phyloP scores from a whole-genome alignment of 2,113 vertebrate species.

The Heloderma charlesbogerti region DNA sequence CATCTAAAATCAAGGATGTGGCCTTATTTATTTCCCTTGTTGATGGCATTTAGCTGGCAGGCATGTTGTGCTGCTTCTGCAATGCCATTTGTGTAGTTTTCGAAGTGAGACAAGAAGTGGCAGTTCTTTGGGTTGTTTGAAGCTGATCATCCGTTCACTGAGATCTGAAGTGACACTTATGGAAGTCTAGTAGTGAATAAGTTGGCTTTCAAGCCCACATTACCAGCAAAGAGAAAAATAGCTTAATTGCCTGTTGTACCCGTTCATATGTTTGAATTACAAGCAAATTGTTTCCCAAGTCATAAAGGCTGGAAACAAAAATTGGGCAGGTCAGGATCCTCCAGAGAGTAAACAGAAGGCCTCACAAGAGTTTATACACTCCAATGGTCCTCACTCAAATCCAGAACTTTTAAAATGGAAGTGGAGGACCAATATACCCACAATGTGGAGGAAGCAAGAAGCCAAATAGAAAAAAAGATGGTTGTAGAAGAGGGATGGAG shows the following conservation, averaged over 20 bases:
- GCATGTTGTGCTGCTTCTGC: neutral
- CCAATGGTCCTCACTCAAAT: neutral
- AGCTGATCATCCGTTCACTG: neutral
- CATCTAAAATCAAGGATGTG: neutral
- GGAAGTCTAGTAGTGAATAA: neutral
- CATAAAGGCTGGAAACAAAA: neutral
- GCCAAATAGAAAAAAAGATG: neutral
- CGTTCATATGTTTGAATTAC: neutral
- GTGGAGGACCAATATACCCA: neutral
- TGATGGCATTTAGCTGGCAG: slow-evolving; percentile 4
- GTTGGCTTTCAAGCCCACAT: neutral
- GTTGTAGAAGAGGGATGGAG: too few species aligned
- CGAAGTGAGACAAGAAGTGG: slow-evolving; percentile 5
- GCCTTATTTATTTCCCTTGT: neutral
- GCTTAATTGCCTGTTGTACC: neutral
- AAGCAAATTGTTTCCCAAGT: neutral
- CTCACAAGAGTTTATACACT: neutral
- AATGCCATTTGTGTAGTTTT: neutral
- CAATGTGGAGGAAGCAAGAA: neutral
- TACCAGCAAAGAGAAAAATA: neutral
- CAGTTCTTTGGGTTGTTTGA: slow-evolving; percentile 5
- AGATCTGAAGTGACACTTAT: slow-evolving; percentile 8
- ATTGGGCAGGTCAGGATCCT: neutral
- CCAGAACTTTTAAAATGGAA: neutral
- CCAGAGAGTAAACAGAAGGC: neutral